phyloP scores from a whole-genome alignment of 2,888 invertebrate genomes.

The Dicranocentrus wangi region DNA sequence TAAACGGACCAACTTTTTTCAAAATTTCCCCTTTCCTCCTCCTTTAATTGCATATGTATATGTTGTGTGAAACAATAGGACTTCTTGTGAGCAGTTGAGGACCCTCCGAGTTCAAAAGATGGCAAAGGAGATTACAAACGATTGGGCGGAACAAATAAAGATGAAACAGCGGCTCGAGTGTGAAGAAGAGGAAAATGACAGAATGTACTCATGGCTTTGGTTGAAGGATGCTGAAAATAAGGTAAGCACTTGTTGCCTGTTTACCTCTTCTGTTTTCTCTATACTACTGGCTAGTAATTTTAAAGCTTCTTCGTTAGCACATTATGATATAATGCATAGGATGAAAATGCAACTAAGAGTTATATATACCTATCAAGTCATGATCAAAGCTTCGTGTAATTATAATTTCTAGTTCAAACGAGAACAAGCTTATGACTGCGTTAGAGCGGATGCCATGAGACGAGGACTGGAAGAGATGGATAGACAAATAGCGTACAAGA shows the following conservation, averaged over 20 bases:
- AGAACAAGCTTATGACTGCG: conserved; percentile 64
- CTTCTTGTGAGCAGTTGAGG: conserved; percentile 69
- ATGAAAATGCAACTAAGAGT: no score
- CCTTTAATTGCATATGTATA: no score
- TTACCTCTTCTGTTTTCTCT: no score
- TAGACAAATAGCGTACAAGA: conserved; percentile 63
- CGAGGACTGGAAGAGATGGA: conserved; percentile 60
- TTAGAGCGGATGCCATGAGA: conserved; percentile 53
- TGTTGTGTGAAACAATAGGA: no score
- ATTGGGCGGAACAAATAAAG: conserved; percentile 69
- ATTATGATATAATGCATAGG: no score
- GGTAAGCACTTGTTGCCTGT: conserved; percentile 59
- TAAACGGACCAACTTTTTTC: no score
- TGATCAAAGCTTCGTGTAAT: no score
- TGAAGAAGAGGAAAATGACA: conserved; percentile 68
- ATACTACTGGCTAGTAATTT: no score
- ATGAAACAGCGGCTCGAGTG: conserved; percentile 68
- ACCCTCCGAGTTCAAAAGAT: conserved; percentile 65
- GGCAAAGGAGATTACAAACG: conserved; percentile 67
- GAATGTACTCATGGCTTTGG: conserved; percentile 67
- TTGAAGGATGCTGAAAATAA: conserved; percentile 68
- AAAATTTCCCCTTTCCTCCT: no score
- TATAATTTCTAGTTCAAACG: conserved; percentile 69
- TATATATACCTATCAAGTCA: no score
- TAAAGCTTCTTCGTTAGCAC: no score